Evolutionary conservation across 2,113 vertebrate genomes (phyloP), one percentile per base, ranked within the genome.

Genomic region (Pavo muticus): DNA sequence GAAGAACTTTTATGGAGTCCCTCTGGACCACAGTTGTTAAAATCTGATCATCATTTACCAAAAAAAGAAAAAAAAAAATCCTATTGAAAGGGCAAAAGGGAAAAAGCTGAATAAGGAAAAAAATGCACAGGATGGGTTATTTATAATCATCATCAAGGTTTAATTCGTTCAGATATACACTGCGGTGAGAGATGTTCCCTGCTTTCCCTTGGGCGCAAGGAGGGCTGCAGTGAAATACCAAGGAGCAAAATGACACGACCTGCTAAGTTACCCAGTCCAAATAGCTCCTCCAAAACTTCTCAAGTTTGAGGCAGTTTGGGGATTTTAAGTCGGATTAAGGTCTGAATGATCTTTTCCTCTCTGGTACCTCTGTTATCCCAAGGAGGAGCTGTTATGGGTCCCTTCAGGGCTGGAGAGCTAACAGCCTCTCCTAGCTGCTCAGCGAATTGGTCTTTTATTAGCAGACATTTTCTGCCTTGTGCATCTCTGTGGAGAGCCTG

Each of bases 51-150:
- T 42, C 29, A 70, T 24, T 74, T 39, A 11, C 10, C 77, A 86
- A 83, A 59, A 16, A 25, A 24, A 19, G 3, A 45, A 21, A 96
- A 75, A 84, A 84, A 59, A 21, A 54, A 54, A 59, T 27, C 78
- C 75, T 19, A 39, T 56, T 35, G 52, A 86, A 76, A n/a, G 24
- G 44, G 68, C 40, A 79, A 91, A 90, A 81, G 37, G 63, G 73
- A 93, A 91, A 91, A 56, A 42, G 68, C 35, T 84, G 57, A 84
- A 40, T 84, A 88, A 91, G 40, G 70, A 47, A 70, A 94, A 61
- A 72, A 60, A 35, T 61, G 42, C 76, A 56, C 3, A n/a, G 77
- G 47, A 65, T 13, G 3, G 1, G 47, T 48, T 73, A 56, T 81
- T 39, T 63, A 69, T 47, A 52, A 54, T 72, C 20, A 50, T 48